Evolutionary conservation across 2,888 invertebrate species (phyloP), one percentile per base, ranked within the genome.

Genomic region (Trypoxylon attenuatum): DNA sequence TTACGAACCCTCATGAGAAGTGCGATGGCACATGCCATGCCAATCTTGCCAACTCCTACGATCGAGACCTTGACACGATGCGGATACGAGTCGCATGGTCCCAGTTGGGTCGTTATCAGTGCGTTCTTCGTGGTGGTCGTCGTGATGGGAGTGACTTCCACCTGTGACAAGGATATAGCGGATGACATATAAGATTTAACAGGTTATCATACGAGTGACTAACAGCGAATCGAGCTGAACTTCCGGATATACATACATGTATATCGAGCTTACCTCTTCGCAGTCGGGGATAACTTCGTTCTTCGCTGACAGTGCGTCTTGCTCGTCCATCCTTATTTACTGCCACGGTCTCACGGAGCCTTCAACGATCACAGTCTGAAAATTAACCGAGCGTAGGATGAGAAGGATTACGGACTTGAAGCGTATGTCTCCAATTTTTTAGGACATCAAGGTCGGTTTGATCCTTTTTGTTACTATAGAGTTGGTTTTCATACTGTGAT

Each of bases 21-120:
- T 55, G 88, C 87, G 78, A 89, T 88, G 45, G 89, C 89, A 70
- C 89, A 88, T 23, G 90, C 89, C 88, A 90, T 89, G 61, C 90
- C 90, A 49, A 90, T 89, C 69, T 87, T 87, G 33, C 90, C 90
- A 45, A 74, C 66, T 21, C 84, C 83, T 27, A 84, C 66, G 55
- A 84, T 78, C 58, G 82, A 82, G 53, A 84, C 78, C 68, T 83
- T 83, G 38, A 81, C 67, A 39, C 78, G 74, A 60, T 84, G 81
- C 19, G 83, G 79, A 73, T 80, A 78, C 39, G 58, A 69, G 25
- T 82, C 82, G 58, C 78, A 79, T 2, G 75, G 77, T 27, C 76
- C 81, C 42, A 79, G 61, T 45, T 79, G 81, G 10, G 77, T 81
- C 45, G 79, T 80, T 76, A 84, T 82, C 71, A 84, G 63, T 51